Conservation (phyloP, 2,113 vertebrate species). For the Dinomys branickii region DNA sequence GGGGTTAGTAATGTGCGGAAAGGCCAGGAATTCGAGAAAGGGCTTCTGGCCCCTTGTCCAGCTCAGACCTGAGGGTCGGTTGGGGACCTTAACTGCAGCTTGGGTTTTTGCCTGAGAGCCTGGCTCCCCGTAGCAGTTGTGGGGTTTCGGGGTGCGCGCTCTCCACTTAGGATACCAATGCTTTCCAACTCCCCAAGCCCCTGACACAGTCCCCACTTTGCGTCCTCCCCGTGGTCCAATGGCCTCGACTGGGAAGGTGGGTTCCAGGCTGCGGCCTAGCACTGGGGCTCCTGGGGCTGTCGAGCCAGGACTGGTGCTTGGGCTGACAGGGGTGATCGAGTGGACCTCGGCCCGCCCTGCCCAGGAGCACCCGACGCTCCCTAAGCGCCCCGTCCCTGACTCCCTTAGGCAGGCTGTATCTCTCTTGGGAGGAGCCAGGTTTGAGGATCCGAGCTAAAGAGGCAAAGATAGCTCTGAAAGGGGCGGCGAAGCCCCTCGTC, state of each 20-base stretch:
- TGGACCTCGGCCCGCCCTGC: fast-evolving
- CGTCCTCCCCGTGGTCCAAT: background rate
- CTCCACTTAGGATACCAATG: fast-evolving
- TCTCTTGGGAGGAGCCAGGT: background rate
- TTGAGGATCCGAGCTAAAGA: background rate
- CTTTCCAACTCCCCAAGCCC: background rate
- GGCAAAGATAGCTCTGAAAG: background rate
- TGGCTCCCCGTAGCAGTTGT: fast-evolving
- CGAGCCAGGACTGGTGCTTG: fast-evolving
- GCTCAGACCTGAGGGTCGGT: fast-evolving
- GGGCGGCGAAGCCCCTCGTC: fast-evolving
- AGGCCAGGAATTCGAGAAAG: background rate
- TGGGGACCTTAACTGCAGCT: background rate
- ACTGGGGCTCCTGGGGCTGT: fast-evolving
- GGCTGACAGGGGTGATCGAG: fast-evolving
- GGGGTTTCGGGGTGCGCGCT: fast-evolving
- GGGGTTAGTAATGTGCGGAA: background rate
- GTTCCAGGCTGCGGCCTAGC: background rate
- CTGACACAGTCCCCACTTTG: fast-evolving
- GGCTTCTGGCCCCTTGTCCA: background rate
- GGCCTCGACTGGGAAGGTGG: background rate
- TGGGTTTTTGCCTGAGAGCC: fast-evolving
- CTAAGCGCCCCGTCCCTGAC: background rate
- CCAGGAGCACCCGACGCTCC: background rate
- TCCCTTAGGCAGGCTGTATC: fast-evolving